Evolutionary conservation across 2,113 vertebrate genomes (phyloP).

Genomic region (Hippocampus abdominalis): DNA sequence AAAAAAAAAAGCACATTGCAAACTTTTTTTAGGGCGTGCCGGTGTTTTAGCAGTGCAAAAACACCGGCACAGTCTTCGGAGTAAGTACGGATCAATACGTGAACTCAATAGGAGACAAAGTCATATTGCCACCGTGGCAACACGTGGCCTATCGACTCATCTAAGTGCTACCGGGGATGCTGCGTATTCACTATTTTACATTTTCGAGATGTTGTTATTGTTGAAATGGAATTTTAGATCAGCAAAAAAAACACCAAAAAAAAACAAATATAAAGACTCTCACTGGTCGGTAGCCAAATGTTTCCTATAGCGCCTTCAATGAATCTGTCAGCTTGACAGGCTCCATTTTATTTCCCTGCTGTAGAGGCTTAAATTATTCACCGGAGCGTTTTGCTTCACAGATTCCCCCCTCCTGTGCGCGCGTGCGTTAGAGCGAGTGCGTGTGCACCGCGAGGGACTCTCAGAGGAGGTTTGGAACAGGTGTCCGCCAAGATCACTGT

Average conservation of each 20-base stretch:
- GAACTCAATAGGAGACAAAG: constrained; percentile 25
- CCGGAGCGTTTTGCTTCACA: constrained; percentile 65
- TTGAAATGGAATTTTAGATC: constrained; percentile 27
- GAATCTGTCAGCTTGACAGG: constrained; percentile 65
- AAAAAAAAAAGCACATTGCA: too few species aligned
- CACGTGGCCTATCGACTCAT: constrained; percentile 23
- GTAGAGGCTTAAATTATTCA: constrained; percentile 70
- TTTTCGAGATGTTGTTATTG: constrained; percentile 26
- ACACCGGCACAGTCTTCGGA: neutral
- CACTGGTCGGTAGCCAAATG: constrained; percentile 41
- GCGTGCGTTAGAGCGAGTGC: constrained; percentile 2
- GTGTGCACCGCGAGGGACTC: constrained; percentile 6
- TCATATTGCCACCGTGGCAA: constrained; percentile 18
- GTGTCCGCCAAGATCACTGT: constrained; percentile 68
- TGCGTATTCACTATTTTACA: constrained; percentile 21
- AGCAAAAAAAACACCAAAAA: constrained; percentile 32
- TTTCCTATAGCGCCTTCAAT: constrained; percentile 49
- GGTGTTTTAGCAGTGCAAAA: too few species aligned
- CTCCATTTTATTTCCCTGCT: constrained; percentile 66
- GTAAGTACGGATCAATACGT: constrained; percentile 20
- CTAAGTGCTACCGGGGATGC: constrained; percentile 18
- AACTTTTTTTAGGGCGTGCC: too few species aligned
- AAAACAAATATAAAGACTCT: constrained; percentile 12
- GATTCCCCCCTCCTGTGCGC: constrained; percentile 29
- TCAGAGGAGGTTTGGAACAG: constrained; percentile 55